Evolutionary conservation across 2,888 invertebrate species (phyloP), one percentile per base, ranked within the genome.

Genomic region (Phanerotoma sp.): DNA sequence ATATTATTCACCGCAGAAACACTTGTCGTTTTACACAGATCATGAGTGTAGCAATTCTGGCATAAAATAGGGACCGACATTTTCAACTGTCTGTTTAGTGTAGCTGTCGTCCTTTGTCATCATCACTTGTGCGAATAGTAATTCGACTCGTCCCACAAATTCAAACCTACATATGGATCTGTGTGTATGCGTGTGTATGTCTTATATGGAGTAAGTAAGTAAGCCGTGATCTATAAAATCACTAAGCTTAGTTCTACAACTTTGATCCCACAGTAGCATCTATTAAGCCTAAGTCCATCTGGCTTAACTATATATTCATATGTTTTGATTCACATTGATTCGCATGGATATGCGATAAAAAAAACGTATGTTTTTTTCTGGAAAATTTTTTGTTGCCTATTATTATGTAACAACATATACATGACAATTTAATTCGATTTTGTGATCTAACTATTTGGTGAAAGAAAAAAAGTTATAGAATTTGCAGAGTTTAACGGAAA

Each of bases 71-170:
- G 73, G 74, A 66, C 70, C 66, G 75, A 75, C 74, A 71, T 75
- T 74, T 72, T 72, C 63, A 75, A 72, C 72, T 68, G 70, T 64
- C 58, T 73, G 72, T 75, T 71, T 75, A 67, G 70, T 64, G 70
- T 70, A 68, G 67, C 73, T 75, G 75, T 75, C 75, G 68, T 70
- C 73, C 71, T 71, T 73, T 68, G 71, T 75, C 75, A 75, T 69
- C 70, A 62, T 75, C 73, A 73, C 70, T 64, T 65, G 63, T 53
- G 25, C 38, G 25, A 25, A 25, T 25, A 5, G 46, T 33, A 32
- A 46, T 10, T 18, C 9, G 16, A 25, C 45, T 32, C 32, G 32
- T 25, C 25, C 25, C 9, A 25, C n/a, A 25, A 25, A 9, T 25
- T 9, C 25, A n/a, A n/a, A n/a, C n/a, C n/a, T n/a, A n/a, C n/a